phyloP scores from a whole-genome alignment of 2,797 vertebrate genomes.

The Acanthiza pusilla region DNA sequence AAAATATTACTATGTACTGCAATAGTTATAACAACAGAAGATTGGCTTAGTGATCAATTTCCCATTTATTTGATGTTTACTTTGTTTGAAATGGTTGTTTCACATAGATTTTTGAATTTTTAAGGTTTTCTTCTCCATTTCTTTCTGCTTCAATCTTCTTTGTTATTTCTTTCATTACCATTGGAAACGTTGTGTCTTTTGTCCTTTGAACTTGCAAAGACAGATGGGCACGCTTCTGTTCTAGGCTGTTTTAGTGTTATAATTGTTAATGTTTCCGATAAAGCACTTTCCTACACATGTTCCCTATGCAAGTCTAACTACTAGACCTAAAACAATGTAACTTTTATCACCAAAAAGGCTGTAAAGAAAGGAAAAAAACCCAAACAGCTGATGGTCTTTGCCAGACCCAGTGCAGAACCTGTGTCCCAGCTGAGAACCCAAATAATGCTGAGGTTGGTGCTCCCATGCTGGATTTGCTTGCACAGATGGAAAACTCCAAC shows the following conservation, averaged over 20 bases:
- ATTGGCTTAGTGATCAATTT: neutral
- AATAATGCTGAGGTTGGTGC: neutral
- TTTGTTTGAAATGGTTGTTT: neutral
- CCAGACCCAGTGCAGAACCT: too few species aligned
- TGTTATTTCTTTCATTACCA: neutral
- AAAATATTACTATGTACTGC: neutral
- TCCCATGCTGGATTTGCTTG: neutral
- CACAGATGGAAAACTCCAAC: neutral
- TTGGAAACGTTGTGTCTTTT: neutral
- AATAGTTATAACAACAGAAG: neutral
- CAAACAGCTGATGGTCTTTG: rapidly evolving
- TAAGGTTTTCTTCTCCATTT: neutral
- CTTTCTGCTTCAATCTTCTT: neutral
- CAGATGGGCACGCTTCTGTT: neutral
- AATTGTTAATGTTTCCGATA: neutral
- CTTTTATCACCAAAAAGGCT: neutral
- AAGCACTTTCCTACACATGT: neutral
- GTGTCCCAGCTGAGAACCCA: too few species aligned
- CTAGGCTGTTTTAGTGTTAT: neutral
- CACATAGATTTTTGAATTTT: neutral
- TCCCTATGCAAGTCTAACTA: neutral
- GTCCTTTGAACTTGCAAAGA: neutral
- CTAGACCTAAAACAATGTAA: neutral
- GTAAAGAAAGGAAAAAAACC: neutral
- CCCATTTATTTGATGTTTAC: neutral